Percentiles rank a stretch among this genome's conserved stretches.
phyloP scores from a whole-genome alignment of 2,888 invertebrate genomes.

The Tiphia femorata region DNA sequence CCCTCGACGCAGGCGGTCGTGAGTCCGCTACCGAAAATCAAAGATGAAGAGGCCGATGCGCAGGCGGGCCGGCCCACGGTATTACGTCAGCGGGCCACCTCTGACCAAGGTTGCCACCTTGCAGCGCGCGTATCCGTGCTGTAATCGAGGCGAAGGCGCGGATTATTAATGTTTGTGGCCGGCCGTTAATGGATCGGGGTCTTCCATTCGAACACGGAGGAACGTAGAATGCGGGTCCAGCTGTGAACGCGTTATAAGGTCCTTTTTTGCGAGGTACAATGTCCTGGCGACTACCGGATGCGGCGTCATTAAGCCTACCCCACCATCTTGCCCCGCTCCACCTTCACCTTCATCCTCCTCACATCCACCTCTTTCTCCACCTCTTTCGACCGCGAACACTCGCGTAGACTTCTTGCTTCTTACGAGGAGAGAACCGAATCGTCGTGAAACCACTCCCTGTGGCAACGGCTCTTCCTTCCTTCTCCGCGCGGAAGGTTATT shows the following conservation, averaged over 20 bases:
- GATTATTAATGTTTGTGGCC: conserved; percentile 55
- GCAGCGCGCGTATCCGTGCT: conserved; percentile 36
- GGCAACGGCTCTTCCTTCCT: conserved; percentile 27
- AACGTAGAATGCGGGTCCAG: conserved; percentile 58
- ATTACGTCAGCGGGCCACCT: conserved; percentile 38
- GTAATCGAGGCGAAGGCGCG: conserved; percentile 43
- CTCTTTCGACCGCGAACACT: conserved; percentile 14
- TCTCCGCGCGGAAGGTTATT: conserved; percentile 47
- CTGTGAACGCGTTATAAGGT: conserved; percentile 59
- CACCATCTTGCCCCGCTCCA: conserved; percentile 12
- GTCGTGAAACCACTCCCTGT: no score
- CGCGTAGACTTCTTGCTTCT: conserved; percentile 14
- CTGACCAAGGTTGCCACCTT: conserved; percentile 45
- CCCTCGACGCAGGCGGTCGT: not conserved
- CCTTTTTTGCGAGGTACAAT: conserved; percentile 53
- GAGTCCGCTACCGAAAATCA: no score
- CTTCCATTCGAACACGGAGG: conserved; percentile 45
- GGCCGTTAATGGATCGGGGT: conserved; percentile 53
- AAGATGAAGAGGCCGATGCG: not conserved
- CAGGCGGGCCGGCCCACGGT: not conserved
- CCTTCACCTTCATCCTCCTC: conserved; percentile 6
- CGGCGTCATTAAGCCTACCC: conserved; percentile 59
- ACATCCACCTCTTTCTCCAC: conserved; percentile 17
- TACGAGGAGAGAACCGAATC: no score
- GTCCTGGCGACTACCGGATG: conserved; percentile 61